Conservation (phyloP, 2,113 vertebrate species). For the Grammomys surdaster region DNA sequence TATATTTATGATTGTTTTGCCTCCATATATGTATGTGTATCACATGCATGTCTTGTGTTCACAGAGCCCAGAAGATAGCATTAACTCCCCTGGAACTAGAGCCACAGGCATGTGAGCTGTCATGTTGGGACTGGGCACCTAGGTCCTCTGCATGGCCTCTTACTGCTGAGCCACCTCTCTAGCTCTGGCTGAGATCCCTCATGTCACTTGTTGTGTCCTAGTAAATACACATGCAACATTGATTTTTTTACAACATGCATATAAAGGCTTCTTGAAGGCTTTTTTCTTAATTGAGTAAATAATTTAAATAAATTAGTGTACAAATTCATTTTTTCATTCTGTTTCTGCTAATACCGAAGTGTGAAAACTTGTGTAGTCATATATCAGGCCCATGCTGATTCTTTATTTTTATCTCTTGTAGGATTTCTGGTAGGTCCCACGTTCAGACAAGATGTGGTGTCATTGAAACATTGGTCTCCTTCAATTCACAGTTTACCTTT, state of each 20-base stretch:
- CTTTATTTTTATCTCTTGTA: conserved; percentile 80
- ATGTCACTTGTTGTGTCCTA: conserved; percentile 11
- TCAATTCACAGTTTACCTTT: conserved; percentile 57
- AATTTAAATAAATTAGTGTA: conserved; percentile 63
- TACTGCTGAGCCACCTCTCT: neutral
- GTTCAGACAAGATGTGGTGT: conserved; percentile 69
- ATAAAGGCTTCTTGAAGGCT: conserved; percentile 42
- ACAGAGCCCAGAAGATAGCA: neutral
- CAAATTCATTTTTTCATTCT: conserved; percentile 32
- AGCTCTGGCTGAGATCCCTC: neutral
- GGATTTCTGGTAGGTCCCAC: conserved; percentile 83
- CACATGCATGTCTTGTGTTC: neutral
- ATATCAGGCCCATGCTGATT: conserved; percentile 56
- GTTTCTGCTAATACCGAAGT: conserved; percentile 40
- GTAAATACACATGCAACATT: neutral
- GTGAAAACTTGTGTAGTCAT: neutral
- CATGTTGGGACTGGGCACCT: neutral
- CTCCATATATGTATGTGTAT: neutral
- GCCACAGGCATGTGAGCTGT: neutral
- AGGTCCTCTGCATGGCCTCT: neutral
- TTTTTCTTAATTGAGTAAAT: conserved; percentile 54
- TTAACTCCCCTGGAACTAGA: neutral
- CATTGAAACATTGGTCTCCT: conserved; percentile 65
- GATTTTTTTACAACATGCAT: conserved; percentile 13
- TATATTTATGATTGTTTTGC: neutral